A percentile compares a stretch with the other conserved stretches of the same genome.
Conservation (phyloP, 2,888 invertebrate species). For the Cactoblastis cactorum region DNA sequence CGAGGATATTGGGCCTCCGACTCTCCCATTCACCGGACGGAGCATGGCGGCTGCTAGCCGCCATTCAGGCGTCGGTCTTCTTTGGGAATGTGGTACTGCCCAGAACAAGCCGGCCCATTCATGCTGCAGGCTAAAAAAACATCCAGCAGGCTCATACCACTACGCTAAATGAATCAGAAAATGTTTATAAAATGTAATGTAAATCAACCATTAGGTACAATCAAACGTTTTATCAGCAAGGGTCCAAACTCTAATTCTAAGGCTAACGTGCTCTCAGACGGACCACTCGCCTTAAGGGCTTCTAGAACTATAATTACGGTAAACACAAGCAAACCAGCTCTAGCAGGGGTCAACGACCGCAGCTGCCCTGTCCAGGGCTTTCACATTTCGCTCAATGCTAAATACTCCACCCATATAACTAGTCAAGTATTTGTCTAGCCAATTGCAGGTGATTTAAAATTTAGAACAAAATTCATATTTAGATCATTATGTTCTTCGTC, state of each 20-base stretch:
- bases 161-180: no score
- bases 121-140: no score
- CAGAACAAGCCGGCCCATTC: no score
- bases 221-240: neutral
- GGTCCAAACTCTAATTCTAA: neutral
- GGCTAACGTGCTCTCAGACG: neutral
- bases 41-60: no score
- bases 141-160: no score
- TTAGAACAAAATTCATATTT: neutral
- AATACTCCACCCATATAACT: neutral
- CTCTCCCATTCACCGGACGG: no score
- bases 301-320: neutral
- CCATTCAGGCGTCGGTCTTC: no score
- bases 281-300: neutral
- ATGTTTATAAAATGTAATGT: neutral
- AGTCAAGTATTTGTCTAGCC: neutral
- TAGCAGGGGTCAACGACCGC: slow-evolving; percentile 2
- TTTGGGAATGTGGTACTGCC: no score
- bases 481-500: no score
- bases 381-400: slow-evolving; percentile 9
- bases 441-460: neutral
- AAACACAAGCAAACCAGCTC: slow-evolving; percentile 6
- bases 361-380: slow-evolving; percentile 6
- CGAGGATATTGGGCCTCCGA: no score
- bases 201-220: neutral